A percentile compares a stretch with the other conserved stretches of the same genome.
phyloP scores from a whole-genome alignment of 2,113 vertebrate species.

The Aplodontia rufa region DNA sequence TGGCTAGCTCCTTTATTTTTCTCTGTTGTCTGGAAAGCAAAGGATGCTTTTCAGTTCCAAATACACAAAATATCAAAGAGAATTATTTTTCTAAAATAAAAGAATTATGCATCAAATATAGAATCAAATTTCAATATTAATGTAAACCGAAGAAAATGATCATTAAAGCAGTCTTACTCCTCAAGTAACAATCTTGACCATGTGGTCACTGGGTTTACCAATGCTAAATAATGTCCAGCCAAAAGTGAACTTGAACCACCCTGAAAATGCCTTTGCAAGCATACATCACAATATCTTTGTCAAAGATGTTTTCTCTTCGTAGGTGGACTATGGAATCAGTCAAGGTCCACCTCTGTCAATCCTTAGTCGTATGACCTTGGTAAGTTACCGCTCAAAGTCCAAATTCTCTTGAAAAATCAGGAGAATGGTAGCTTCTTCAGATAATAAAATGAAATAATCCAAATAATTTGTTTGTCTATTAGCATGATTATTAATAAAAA shows the following conservation, averaged over 20 bases:
- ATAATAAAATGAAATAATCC: neutral
- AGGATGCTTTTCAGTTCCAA: neutral
- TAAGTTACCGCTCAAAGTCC: neutral
- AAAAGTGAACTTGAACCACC: neutral
- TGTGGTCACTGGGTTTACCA: neutral
- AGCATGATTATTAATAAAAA: neutral
- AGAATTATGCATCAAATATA: neutral
- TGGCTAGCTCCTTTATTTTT: neutral
- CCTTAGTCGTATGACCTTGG: neutral
- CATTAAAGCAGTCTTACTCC: neutral
- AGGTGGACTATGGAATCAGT: neutral
- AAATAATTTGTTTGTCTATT: neutral
- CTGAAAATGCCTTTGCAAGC: neutral
- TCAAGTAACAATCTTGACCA: neutral
- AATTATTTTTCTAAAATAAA: conserved; percentile 12
- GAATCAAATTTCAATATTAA: neutral
- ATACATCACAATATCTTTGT: neutral
- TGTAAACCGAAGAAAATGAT: neutral
- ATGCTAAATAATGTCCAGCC: neutral
- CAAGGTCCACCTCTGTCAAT: neutral
- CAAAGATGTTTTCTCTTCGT: neutral
- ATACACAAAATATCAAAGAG: neutral
- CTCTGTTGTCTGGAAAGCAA: neutral
- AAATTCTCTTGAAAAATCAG: neutral
- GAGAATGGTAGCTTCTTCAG: neutral